Evolutionary conservation across 2,888 invertebrate species (phyloP).

Genomic region (Sphecodes monilicornis): DNA sequence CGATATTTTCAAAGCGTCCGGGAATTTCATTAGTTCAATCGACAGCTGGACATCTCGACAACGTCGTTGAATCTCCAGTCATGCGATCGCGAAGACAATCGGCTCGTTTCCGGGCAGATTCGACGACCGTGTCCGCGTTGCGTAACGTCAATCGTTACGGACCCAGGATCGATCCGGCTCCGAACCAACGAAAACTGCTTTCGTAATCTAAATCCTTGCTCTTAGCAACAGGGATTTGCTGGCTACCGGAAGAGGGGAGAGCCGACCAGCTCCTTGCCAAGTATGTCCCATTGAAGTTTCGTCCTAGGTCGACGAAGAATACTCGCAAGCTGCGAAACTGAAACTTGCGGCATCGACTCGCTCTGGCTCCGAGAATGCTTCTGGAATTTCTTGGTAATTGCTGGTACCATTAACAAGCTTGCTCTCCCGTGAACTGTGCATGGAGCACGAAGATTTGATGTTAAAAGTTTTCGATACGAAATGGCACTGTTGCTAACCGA

Average conservation of each 20-base stretch:
- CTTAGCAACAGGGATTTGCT: constrained; percentile 38
- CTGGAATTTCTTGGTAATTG: background rate
- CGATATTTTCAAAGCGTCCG: background rate
- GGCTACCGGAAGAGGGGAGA: background rate
- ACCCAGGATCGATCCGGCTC: constrained; percentile 43
- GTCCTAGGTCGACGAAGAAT: background rate
- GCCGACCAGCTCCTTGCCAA: background rate
- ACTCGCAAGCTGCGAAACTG: background rate
- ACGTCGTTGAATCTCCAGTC: constrained; percentile 14
- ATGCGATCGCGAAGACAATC: constrained; percentile 47
- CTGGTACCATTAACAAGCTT: background rate
- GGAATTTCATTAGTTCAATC: background rate
- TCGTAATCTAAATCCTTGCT: constrained; percentile 54
- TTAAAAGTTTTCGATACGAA: background rate
- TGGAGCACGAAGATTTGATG: background rate
- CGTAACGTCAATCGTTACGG: constrained; percentile 53
- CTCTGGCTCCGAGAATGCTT: background rate
- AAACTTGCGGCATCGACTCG: background rate
- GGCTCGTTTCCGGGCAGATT: constrained; percentile 45
- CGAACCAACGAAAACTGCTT: constrained; percentile 52
- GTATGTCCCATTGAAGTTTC: constrained; percentile 4
- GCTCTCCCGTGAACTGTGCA: background rate
- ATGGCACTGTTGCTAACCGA: background rate
- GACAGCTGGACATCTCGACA: background rate
- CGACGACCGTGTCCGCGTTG: constrained; percentile 42